Percentiles rank a stretch among this genome's conserved stretches.
Evolutionary conservation across 2,797 vertebrate species (phyloP).

Genomic region (Pristis pectinata): DNA sequence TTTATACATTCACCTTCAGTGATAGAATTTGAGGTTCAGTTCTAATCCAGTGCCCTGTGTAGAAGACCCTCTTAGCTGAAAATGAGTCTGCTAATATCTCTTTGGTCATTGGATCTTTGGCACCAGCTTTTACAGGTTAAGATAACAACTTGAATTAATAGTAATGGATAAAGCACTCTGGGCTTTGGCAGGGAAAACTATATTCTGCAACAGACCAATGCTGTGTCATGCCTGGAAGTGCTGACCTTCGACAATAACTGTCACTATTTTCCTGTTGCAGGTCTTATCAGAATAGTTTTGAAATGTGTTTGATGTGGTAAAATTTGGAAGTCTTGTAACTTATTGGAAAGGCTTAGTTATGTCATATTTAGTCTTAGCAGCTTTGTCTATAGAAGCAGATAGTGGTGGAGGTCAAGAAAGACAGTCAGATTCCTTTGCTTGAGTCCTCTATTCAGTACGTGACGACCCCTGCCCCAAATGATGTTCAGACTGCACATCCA

Average conservation of each 20-base stretch:
- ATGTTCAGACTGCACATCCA: no score
- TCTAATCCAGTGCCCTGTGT: neutral
- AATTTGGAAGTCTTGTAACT: neutral
- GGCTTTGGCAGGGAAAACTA: neutral
- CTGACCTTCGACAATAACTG: neutral
- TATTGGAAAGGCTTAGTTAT: neutral
- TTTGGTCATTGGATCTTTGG: neutral
- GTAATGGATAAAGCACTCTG: neutral
- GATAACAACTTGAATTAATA: neutral
- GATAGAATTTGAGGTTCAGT: neutral
- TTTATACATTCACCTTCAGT: neutral
- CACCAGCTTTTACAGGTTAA: neutral
- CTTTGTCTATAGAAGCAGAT: neutral
- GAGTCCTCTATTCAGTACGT: neutral
- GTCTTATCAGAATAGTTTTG: neutral
- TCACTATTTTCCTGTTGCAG: neutral
- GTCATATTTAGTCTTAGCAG: no score
- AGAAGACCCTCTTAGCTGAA: neutral
- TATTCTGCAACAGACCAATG: neutral
- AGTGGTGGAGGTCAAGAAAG: neutral
- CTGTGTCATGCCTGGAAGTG: neutral
- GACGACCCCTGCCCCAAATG: no score
- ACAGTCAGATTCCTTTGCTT: neutral
- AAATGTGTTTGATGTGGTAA: neutral
- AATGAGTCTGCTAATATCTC: no score